phyloP scores from a whole-genome alignment of 2,113 vertebrate species.

The Salvelinus namaycush region DNA sequence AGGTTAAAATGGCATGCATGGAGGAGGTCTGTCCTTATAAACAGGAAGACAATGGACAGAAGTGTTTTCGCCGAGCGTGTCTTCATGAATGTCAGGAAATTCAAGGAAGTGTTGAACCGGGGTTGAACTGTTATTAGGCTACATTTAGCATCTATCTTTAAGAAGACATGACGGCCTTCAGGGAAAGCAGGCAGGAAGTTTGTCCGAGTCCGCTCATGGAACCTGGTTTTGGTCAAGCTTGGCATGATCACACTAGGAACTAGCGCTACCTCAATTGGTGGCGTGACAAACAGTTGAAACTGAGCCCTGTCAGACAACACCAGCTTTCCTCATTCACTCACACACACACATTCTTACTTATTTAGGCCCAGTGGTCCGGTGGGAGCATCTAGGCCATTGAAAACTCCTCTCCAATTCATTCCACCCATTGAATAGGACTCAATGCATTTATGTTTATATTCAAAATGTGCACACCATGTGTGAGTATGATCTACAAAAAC shows the following conservation, averaged over 20 bases:
- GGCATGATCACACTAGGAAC: not conserved
- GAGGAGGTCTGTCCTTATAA: conserved; percentile 24
- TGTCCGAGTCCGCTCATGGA: conserved; percentile 30
- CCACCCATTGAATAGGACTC: not conserved
- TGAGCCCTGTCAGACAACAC: not conserved
- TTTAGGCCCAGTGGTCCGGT: too few relatives aligned
- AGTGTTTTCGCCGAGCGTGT: conserved; percentile 39
- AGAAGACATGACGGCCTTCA: conserved; percentile 17
- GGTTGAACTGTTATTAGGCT: too few relatives aligned
- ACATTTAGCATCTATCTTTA: conserved; percentile 25
- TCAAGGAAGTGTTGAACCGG: conserved; percentile 45
- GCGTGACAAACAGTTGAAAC: not conserved
- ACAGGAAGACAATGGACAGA: conserved; percentile 56
- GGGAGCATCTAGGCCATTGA: too few relatives aligned
- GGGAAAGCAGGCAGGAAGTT: not conserved
- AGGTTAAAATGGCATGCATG: conserved; percentile 17
- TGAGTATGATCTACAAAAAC: conserved; percentile 46
- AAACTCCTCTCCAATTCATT: too few relatives aligned
- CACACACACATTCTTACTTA: not conserved
- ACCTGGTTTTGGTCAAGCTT: conserved; percentile 34
- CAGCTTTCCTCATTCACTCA: not conserved
- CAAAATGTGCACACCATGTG: conserved; percentile 66
- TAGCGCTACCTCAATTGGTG: not conserved
- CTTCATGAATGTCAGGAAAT: conserved; percentile 3
- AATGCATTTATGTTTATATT: conserved; percentile 4